Conservation (phyloP, 2,797 vertebrate genomes). For the Sebastes flavidus region DNA sequence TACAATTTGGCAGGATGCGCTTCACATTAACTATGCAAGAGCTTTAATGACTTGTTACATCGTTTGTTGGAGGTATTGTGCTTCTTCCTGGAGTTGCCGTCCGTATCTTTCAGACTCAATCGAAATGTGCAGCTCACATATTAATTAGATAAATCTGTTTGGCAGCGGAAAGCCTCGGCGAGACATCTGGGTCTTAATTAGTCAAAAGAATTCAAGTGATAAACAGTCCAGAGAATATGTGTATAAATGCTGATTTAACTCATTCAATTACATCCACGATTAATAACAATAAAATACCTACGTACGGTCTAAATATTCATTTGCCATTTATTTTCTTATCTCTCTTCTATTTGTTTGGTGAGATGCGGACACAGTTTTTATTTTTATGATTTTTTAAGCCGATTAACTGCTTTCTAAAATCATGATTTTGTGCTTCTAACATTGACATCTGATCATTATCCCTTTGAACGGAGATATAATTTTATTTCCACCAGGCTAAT, state of each 20-base stretch:
- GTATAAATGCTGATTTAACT: constrained; percentile 24
- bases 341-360: not conserved
- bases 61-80: constrained; percentile 21
- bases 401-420: not conserved
- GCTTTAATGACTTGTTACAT: constrained; percentile 14
- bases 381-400: not conserved
- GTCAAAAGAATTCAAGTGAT: constrained; percentile 46
- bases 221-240: constrained; percentile 28
- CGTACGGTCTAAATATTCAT: not conserved
- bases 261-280: constrained; percentile 16
- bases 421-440: not conserved
- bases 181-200: constrained; percentile 58
- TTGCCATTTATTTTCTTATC: not conserved
- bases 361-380: not conserved
- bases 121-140: constrained; percentile 38
- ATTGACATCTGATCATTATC: not conserved
- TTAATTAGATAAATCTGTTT: constrained; percentile 58
- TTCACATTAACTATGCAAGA: constrained; percentile 7
- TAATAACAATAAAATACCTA: not conserved
- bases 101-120: constrained; percentile 31
- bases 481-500: not conserved
- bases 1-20: not conserved
- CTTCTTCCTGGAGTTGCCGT: constrained; percentile 21
- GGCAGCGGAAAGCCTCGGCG: constrained; percentile 34
- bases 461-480: not conserved